Conservation (phyloP, 2,797 vertebrate species). For the Chiloscyllium punctatum region DNA sequence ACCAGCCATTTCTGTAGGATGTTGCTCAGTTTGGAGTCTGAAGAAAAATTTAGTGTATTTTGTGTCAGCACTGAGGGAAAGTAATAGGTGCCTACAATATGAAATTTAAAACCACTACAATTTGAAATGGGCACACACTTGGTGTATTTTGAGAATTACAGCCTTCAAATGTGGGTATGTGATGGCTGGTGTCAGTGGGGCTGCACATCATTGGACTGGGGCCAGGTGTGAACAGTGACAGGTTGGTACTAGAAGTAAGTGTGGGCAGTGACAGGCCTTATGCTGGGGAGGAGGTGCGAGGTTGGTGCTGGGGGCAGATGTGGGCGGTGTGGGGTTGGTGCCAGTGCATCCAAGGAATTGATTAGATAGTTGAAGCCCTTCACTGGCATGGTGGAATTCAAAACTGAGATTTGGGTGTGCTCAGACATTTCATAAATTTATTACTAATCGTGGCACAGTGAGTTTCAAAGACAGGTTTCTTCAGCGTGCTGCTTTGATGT, state of each 20-base stretch:
- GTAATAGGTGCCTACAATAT: neutral
- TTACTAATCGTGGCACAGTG: neutral
- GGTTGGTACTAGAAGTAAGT: no score
- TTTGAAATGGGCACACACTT: neutral
- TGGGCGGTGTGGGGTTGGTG: neutral
- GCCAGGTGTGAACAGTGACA: no score
- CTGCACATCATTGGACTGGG: no score
- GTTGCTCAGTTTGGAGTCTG: neutral
- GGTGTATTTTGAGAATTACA: neutral
- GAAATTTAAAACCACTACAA: neutral
- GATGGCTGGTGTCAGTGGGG: no score
- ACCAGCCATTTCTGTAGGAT: neutral
- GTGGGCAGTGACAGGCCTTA: no score
- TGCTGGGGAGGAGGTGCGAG: no score
- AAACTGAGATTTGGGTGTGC: neutral
- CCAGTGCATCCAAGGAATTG: neutral
- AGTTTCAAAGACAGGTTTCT: neutral
- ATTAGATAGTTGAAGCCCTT: neutral
- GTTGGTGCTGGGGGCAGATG: no score
- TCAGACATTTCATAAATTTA: neutral
- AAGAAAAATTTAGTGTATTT: neutral
- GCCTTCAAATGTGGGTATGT: neutral
- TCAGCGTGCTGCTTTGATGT: neutral
- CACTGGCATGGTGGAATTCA: neutral
- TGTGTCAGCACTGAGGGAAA: neutral